Evolutionary conservation across 1,140 invertebrate species (phyloP).

Genomic region (Polypedilum pembai): DNA sequence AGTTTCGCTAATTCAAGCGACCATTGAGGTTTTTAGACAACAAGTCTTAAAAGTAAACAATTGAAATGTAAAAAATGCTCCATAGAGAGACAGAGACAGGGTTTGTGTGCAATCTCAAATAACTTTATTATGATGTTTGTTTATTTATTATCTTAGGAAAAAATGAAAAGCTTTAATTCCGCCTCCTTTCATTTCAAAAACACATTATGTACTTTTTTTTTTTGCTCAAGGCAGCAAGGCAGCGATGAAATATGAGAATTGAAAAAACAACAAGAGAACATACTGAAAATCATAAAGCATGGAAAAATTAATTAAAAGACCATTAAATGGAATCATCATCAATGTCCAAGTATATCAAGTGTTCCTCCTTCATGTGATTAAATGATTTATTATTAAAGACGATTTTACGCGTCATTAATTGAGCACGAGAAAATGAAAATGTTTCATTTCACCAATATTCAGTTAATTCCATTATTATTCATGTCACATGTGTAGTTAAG

Average conservation of each 20-base stretch:
- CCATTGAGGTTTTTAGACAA: too few species aligned
- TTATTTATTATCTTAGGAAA: neutral
- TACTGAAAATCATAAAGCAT: neutral
- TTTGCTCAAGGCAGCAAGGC: neutral
- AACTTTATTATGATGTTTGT: neutral
- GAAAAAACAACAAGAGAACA: neutral
- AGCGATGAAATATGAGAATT: neutral
- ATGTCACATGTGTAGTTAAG: conserved; percentile 2
- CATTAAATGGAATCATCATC: neutral
- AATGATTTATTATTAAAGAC: neutral
- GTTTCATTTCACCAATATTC: neutral
- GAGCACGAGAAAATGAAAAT: neutral
- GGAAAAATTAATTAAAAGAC: neutral
- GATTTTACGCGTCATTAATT: conserved; percentile 9
- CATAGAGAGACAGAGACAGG: too few species aligned
- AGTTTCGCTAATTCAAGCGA: too few species aligned
- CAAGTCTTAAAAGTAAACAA: too few species aligned
- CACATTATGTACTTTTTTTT: neutral
- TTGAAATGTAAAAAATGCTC: too few species aligned
- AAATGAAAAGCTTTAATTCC: neutral
- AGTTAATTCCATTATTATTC: neutral
- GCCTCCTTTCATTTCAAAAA: neutral
- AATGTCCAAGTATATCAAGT: neutral
- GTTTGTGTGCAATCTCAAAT: neutral
- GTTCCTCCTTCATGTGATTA: too few species aligned